Evolutionary conservation across 2,113 vertebrate genomes (phyloP), one percentile per base, ranked within the genome.

Genomic region (Corythaixoides concolor): DNA sequence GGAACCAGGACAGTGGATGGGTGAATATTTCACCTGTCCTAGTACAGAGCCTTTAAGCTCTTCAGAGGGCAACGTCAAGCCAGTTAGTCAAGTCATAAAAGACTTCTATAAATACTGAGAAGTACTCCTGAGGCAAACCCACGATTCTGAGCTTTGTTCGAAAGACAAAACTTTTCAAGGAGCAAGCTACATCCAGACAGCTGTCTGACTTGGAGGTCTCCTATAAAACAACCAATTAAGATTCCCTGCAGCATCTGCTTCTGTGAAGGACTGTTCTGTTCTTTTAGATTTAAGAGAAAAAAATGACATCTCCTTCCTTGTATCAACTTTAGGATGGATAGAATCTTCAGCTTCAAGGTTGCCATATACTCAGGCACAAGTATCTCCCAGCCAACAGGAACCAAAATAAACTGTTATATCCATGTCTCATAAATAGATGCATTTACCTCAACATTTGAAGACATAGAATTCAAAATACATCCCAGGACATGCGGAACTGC

Each of bases 161-260:
- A 26, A 58, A 69, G 43, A 37, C 41, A 72, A 83, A 83, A 30
- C 11, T 26, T 20, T 59, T 58, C 18, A 27, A 86, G n/a, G 15
- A 59, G 21, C 37, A 37, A 1, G 0, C 12, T 28, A 0, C 8
- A 59, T 5, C 37, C 28, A 13, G 33, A 12, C 19, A 43, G 8
- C 6, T 43, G 21, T 19, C 35, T 41, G 27, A 50, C 28, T 14
- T 58, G 18, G 24, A 55, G 13, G 2, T 49, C 39, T 78, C 30
- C 52, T 19, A 30, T 0, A 26, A 12, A 77, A 37, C 24, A 70
- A 77, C 9, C 22, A 33, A 52, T 10, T 77, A 86, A 49, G 19
- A 6, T 5, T 41, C 47, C 45, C 63, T 24, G 32, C 35, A 63
- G 35, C 15, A 45, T 6, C 35, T n/a, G 16, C 33, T 13, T 49